Evolutionary conservation across 1,140 invertebrate species (phyloP).

Genomic region (Drosophila repleta): DNA sequence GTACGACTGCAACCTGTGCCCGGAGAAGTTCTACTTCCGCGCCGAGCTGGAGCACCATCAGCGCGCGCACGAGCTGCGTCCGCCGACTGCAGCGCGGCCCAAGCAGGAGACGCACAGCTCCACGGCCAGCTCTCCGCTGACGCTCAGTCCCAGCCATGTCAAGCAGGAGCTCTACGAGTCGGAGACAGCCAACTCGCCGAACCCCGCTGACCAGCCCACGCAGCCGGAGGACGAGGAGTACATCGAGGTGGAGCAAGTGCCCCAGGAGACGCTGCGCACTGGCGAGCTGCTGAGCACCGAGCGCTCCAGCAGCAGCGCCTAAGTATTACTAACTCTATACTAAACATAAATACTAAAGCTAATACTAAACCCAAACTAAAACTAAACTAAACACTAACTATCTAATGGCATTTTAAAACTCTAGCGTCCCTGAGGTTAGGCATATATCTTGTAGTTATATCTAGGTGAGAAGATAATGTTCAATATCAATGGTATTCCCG

Average conservation of each 20-base stretch:
- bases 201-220: constrained; percentile 3
- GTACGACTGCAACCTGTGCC: constrained; percentile 93
- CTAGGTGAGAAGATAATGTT: neutral
- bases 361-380: neutral
- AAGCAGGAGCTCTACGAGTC: constrained; percentile 71
- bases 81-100: neutral
- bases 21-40: constrained; percentile 95
- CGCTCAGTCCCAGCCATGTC: constrained; percentile 53
- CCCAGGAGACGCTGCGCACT: constrained; percentile 51
- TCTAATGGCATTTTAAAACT: constrained; percentile 3
- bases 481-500: constrained; percentile 11
- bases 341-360: too few relatives aligned
- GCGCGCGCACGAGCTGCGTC: constrained; percentile 61
- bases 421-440: constrained; percentile 6
- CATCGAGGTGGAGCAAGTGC: constrained; percentile 82
- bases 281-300: constrained; percentile 47
- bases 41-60: constrained; percentile 95
- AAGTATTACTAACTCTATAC: neutral
- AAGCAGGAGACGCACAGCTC: constrained; percentile 44
- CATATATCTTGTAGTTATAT: neutral
- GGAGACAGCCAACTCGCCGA: constrained; percentile 34
- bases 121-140: constrained; percentile 23
- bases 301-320: constrained; percentile 67
- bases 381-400: neutral
- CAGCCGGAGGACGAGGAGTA: constrained; percentile 79